Conservation (phyloP, 2,797 vertebrate species). For the Smutsia temminckii region DNA sequence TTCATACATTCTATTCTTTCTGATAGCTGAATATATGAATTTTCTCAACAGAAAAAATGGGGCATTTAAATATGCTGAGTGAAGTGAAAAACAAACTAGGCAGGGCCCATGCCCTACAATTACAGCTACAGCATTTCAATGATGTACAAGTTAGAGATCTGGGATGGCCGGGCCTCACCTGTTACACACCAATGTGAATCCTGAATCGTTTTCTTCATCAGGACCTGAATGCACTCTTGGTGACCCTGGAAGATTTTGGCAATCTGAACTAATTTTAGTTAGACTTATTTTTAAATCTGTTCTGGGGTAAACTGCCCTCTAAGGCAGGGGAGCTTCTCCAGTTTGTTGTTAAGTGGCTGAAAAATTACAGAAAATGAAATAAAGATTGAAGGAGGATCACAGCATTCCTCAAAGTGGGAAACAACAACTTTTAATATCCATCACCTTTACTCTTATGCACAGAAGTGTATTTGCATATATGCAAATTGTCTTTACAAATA, state of each 20-base stretch:
- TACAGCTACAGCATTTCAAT: rapidly evolving
- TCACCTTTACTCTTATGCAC: not conserved
- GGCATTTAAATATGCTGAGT: not conserved
- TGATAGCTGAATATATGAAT: not conserved
- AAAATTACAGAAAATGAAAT: not conserved
- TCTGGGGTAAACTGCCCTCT: not conserved
- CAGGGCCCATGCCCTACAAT: rapidly evolving
- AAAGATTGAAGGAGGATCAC: not conserved
- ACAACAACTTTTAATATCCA: no score
- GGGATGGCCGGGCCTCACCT: rapidly evolving
- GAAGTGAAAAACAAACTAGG: not conserved
- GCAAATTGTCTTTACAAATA: not conserved
- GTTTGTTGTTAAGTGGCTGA: not conserved
- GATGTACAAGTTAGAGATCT: no score
- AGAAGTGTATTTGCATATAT: rapidly evolving
- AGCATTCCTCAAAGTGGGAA: not conserved
- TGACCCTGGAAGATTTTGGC: not conserved
- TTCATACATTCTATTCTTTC: not conserved
- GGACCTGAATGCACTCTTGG: no score
- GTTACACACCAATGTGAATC: rapidly evolving
- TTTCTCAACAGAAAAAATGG: not conserved
- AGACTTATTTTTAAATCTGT: not conserved
- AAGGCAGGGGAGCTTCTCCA: not conserved
- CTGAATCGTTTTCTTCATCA: not conserved
- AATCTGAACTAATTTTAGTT: not conserved